A percentile compares a stretch with the other conserved stretches of the same genome.
Conservation (phyloP, 1,140 invertebrate species). For the Neodiprion virginianus region DNA sequence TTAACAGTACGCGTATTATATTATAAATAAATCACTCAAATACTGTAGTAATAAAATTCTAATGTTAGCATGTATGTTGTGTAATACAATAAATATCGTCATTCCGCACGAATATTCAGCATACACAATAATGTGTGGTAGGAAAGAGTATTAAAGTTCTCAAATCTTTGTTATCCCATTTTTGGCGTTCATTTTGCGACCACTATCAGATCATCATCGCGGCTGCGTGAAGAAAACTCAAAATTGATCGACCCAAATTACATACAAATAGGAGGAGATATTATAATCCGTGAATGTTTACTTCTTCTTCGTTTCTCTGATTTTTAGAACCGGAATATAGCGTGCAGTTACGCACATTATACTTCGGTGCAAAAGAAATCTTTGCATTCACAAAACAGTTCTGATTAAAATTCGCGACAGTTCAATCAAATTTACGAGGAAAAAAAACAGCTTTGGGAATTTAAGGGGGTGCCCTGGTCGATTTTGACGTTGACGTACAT, state of each 20-base stretch:
- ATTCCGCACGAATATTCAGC: not conserved
- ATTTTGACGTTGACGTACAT: too few species aligned
- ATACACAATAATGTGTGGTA: not conserved
- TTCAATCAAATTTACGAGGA: too few species aligned
- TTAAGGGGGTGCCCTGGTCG: too few species aligned
- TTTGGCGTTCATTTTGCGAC: not conserved
- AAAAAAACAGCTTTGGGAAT: too few species aligned
- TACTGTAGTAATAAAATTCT: slow-evolving; percentile 17
- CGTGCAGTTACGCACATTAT: too few species aligned
- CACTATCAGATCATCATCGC: not conserved
- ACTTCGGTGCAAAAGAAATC: too few species aligned
- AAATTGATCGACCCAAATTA: not conserved
- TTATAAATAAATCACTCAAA: slow-evolving; percentile 20
- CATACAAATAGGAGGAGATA: not conserved
- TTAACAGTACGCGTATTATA: slow-evolving; percentile 11
- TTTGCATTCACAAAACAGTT: too few species aligned
- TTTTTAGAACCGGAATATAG: too few species aligned
- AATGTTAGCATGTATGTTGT: not conserved
- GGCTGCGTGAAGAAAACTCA: not conserved
- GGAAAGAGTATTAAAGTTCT: not conserved
- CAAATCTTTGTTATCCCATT: not conserved
- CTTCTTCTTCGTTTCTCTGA: too few species aligned
- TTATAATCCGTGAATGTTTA: not conserved
- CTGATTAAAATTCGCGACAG: too few species aligned
- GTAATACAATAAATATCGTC: too few species aligned